A percentile compares a stretch with the other conserved stretches of the same genome.
phyloP scores from a whole-genome alignment of 2,797 vertebrate genomes.

The Fringilla coelebs region DNA sequence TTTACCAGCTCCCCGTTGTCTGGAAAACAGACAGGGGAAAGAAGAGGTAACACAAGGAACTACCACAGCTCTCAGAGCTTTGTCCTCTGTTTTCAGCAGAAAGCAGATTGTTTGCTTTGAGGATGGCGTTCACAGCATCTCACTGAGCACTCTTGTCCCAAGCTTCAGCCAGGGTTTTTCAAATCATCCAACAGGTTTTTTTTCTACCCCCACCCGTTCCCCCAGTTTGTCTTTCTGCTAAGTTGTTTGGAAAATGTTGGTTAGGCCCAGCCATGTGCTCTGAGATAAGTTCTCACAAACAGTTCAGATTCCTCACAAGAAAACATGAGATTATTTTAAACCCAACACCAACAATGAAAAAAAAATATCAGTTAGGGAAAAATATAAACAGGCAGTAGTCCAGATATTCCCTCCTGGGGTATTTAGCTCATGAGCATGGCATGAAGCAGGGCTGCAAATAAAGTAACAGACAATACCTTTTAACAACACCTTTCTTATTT shows the following conservation, averaged over 20 bases:
- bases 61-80: background rate
- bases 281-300: background rate
- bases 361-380: background rate
- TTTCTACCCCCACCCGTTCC: fast-evolving
- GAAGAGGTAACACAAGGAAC: background rate
- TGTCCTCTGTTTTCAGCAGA: background rate
- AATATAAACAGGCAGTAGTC: background rate
- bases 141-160: background rate
- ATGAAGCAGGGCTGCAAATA: background rate
- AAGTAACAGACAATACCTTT: background rate
- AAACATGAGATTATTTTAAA: background rate
- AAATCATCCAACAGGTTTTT: background rate
- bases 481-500: background rate
- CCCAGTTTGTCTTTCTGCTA: slow-evolving; percentile 11
- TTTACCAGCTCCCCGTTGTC: background rate
- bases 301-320: slow-evolving; percentile 5
- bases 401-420: background rate
- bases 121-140: background rate
- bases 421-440: background rate
- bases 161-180: background rate
- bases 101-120: background rate
- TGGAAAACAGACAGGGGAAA: background rate
- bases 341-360: background rate
- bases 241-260: slow-evolving; percentile 39
- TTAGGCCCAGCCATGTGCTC: background rate